These are phyloP conservation scores for Tenebrosternarchus preto DNA, from an alignment of 2,113 vertebrate species.

Conservation along the genomic window DNA sequence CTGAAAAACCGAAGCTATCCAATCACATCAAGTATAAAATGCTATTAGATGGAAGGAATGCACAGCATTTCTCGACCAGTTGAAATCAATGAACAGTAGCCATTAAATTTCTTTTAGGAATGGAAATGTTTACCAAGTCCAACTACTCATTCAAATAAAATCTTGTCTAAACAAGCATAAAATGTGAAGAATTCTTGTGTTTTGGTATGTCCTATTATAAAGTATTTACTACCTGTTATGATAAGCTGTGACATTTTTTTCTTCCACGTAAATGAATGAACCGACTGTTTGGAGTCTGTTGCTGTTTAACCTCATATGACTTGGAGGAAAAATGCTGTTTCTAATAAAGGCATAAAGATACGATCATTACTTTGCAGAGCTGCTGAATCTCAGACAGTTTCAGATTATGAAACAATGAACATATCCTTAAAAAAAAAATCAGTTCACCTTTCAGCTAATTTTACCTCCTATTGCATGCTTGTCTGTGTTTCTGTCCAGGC, in stretches of 20 bases:
- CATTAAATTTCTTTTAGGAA: conserved; percentile 69
- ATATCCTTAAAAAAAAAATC: no score
- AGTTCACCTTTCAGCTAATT: neutral
- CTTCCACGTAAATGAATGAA: conserved; percentile 62
- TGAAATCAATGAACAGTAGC: conserved; percentile 63
- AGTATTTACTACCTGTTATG: conserved; percentile 67
- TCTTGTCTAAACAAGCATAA: conserved; percentile 71
- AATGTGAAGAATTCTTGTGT: conserved; percentile 68
- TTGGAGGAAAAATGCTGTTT: conserved; percentile 40
- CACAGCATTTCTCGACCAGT: conserved; percentile 57
- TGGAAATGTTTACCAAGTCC: conserved; percentile 54
- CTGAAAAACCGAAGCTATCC: neutral
- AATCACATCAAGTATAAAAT: conserved; percentile 62
- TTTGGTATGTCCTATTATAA: conserved; percentile 58
- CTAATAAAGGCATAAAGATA: conserved; percentile 48
- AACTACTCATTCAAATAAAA: conserved; percentile 64
- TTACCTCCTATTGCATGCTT: neutral
- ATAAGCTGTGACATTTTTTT: conserved; percentile 68
- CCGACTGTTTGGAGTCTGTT: conserved; percentile 53
- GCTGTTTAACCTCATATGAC: conserved; percentile 63
- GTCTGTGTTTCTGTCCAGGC: conserved; percentile 65
- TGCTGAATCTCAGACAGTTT: conserved; percentile 26
- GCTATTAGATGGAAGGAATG: conserved; percentile 71
- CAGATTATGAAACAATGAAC: neutral
- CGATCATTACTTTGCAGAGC: conserved; percentile 19